Percentiles rank a stretch among this genome's conserved stretches.
Evolutionary conservation across 2,888 invertebrate species (phyloP).

Genomic region (Lypha dubia): DNA sequence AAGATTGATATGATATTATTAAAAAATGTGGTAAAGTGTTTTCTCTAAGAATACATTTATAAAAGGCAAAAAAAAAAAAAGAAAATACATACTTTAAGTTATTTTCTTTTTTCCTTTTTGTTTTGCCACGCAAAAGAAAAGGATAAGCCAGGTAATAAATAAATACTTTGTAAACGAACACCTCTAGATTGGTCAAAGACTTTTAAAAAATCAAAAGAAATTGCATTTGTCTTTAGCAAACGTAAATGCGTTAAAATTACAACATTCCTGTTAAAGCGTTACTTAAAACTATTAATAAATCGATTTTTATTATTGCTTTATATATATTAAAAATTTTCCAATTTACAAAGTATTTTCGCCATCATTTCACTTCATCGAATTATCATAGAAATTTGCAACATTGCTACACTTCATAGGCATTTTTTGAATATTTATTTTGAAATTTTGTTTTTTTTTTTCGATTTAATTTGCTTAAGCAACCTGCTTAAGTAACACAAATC

Average conservation of each 20-base stretch:
- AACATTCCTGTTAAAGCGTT: not conserved
- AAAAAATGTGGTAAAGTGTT: slow-evolving; percentile 37
- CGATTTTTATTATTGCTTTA: not conserved
- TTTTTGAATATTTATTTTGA: not conserved
- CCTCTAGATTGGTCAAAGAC: not conserved
- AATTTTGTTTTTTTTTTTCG: not conserved
- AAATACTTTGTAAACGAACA: slow-evolving; percentile 24
- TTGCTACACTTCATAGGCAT: slow-evolving; percentile 28
- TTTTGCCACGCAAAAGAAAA: not conserved
- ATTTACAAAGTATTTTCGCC: slow-evolving; percentile 30
- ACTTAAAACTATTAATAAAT: not conserved
- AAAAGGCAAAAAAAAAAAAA: too few relatives aligned
- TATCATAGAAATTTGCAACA: slow-evolving; percentile 43
- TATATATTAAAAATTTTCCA: not conserved
- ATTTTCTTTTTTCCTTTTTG: not conserved
- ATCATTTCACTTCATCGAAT: slow-evolving; percentile 41
- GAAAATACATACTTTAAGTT: slow-evolving; percentile 6
- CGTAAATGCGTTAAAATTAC: not conserved
- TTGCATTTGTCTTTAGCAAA: not conserved
- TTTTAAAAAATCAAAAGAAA: not conserved
- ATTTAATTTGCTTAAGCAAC: slow-evolving; percentile 51
- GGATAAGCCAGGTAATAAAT: not conserved
- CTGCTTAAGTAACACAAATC: slow-evolving; percentile 61
- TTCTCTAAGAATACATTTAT: slow-evolving; percentile 26
- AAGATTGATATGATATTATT: slow-evolving; percentile 59